These are phyloP conservation scores for Ennomos quercinarius DNA, from an alignment of 2,888 invertebrate species.

Conservation along the genomic window DNA sequence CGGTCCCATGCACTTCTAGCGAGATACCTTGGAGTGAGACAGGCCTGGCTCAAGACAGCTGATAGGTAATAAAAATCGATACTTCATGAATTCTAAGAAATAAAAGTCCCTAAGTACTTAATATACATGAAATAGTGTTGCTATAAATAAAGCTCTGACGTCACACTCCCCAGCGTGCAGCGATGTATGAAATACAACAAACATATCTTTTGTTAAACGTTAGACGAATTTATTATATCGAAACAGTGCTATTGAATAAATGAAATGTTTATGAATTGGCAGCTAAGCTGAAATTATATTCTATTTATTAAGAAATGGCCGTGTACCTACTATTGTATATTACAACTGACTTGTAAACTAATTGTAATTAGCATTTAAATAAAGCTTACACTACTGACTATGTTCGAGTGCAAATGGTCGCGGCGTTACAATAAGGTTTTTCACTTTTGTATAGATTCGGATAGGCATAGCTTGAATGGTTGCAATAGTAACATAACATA, in stretches of 20 bases:
- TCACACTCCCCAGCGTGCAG: constrained; percentile 4
- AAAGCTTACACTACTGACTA: not conserved
- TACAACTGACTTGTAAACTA: no score
- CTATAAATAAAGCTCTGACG: not conserved
- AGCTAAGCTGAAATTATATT: constrained; percentile 23
- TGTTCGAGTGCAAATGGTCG: constrained; percentile 5
- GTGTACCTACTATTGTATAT: no score
- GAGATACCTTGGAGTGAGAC: no score
- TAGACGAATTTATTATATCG: constrained; percentile 24
- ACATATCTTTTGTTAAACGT: constrained; percentile 30
- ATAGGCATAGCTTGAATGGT: constrained; percentile 66
- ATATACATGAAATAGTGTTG: no score
- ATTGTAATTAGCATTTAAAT: constrained; percentile 14
- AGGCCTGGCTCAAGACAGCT: no score
- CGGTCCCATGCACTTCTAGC: no score
- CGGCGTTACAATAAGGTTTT: constrained; percentile 35
- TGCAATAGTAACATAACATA: constrained; percentile 65
- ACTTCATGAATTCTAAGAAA: not conserved
- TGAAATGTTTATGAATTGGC: constrained; percentile 21
- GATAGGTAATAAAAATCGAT: no score
- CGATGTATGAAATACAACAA: constrained; percentile 30
- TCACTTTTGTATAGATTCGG: constrained; percentile 57
- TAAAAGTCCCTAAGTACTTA: not conserved
- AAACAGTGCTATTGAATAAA: constrained; percentile 20
- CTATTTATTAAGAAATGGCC: no score